A percentile compares a stretch with the other conserved stretches of the same genome.
Evolutionary conservation across 1,140 invertebrate species (phyloP).

Genomic region (Probaryconus sp.): DNA sequence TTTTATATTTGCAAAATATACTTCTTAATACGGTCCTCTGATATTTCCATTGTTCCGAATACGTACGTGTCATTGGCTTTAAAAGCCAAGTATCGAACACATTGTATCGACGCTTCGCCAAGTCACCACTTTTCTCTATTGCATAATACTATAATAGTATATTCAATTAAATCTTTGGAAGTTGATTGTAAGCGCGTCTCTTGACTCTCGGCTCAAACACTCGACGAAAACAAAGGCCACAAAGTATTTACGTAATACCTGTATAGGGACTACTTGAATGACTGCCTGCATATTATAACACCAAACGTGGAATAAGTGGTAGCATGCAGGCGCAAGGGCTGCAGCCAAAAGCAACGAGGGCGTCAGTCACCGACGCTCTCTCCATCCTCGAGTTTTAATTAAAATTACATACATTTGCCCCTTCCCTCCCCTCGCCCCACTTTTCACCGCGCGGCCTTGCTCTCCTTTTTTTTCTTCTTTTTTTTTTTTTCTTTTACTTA

Average conservation of each 20-base stretch:
- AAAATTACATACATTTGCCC: slow-evolving; percentile 75
- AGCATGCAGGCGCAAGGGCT: slow-evolving; percentile 47
- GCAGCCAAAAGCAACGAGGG: slow-evolving; percentile 57
- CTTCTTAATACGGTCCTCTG: too few species aligned
- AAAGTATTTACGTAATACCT: slow-evolving; percentile 74
- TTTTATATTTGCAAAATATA: too few species aligned
- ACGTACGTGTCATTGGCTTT: background rate
- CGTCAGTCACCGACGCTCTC: slow-evolving; percentile 69
- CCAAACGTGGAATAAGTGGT: slow-evolving; percentile 38
- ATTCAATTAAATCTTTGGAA: slow-evolving; percentile 50
- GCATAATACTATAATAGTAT: slow-evolving; percentile 39
- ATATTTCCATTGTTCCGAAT: too few species aligned
- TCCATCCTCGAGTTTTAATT: slow-evolving; percentile 75
- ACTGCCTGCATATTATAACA: slow-evolving; percentile 72
- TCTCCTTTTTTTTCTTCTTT: too few species aligned
- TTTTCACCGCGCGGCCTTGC: background rate
- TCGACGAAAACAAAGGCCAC: slow-evolving; percentile 51
- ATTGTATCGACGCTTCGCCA: background rate
- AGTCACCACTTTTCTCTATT: background rate
- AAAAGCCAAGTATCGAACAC: too few species aligned
- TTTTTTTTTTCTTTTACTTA: slow-evolving; percentile 61
- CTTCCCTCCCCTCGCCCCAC: slow-evolving; percentile 5
- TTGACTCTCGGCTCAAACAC: slow-evolving; percentile 56
- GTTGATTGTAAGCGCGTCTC: slow-evolving; percentile 48
- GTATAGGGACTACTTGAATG: slow-evolving; percentile 73